Base-by-base conservation (phyloP, 2,888 invertebrate genomes). In the Saturnia japonica region DNA sequence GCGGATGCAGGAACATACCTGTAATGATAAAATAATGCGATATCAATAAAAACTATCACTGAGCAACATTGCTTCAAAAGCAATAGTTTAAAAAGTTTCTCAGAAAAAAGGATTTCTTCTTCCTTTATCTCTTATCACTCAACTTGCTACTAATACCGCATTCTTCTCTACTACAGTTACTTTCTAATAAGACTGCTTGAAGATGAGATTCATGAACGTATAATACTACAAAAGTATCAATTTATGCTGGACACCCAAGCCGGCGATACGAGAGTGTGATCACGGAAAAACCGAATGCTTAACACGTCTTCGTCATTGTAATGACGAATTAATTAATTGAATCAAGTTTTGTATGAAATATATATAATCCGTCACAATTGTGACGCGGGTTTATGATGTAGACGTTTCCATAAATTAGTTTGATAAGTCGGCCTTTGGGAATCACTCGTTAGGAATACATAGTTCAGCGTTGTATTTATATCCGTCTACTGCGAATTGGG, bases 371-470 rank as follows among this genome's bases (percentile, higher is more conserved):
- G 70, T 70, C 70, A 70, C 25, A 12, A 70, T 51, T 16, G 66
- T 54, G 66, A 66, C 64, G 42, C 28, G 51, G 19, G 43, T 68
- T 42, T 71, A 73, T 68, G 70, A 72, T 68, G 51, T 69, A 68
- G 70, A 71, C 70, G 75, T 68, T 70, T 70, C 70, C 70, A 51
- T 66, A 66, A 54, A 66, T 11, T 28, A 60, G 28, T 28, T 25
- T 9, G 64, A 64, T 64, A 64, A 64, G 68, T 40, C 72, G 83
- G 74, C 82, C 84, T 87, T 85, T 74, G 85, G 86, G 83, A 85
- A 84, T 82, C 75, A 81, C 87, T 84, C 72, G 74, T 70, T 73
- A 42, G 72, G n/a, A n/a, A n/a, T n/a, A 74, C 72, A 75, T 76
- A 68, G 69, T 76, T 51, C 70, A 57, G 71, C 74, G 74, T 73